phyloP scores from a whole-genome alignment of 37 sponge, comb jelly and placozoan species.

The Hormiphora californensis region DNA sequence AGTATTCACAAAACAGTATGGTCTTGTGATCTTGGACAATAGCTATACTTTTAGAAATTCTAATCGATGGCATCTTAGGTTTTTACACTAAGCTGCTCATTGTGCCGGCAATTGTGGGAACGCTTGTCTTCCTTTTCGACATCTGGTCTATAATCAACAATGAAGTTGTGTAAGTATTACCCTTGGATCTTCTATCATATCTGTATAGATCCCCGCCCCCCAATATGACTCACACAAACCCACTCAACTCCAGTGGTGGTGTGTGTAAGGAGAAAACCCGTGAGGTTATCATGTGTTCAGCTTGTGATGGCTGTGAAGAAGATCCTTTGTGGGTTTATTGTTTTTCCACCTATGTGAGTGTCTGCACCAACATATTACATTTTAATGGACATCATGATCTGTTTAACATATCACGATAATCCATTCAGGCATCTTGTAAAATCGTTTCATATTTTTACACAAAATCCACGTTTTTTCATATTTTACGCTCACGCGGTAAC shows the following conservation, averaged over 20 bases:
- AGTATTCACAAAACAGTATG: neutral
- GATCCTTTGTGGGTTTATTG: neutral
- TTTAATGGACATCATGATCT: too few species aligned
- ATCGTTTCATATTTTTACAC: too few species aligned
- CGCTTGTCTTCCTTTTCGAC: neutral
- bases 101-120: neutral
- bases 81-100: constrained; percentile 39
- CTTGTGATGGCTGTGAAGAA: neutral
- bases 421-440: too few species aligned
- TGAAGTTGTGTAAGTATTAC: constrained; percentile 21
- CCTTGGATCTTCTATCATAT: too few species aligned
- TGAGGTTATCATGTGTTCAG: neutral
- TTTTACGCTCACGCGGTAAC: too few species aligned
- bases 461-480: too few species aligned
- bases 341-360: constrained; percentile 4
- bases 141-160: constrained; percentile 2
- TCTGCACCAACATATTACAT: neutral
- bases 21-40: too few species aligned
- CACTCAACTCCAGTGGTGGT: constrained; percentile 8
- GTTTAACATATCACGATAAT: too few species aligned
- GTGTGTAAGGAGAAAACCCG: neutral
- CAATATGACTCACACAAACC: too few species aligned
- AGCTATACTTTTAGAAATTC: too few species aligned
- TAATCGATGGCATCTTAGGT: too few species aligned
- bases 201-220: too few species aligned